Evolutionary conservation across 2,113 vertebrate species (phyloP).

Genomic region (Centropus unirufus): DNA sequence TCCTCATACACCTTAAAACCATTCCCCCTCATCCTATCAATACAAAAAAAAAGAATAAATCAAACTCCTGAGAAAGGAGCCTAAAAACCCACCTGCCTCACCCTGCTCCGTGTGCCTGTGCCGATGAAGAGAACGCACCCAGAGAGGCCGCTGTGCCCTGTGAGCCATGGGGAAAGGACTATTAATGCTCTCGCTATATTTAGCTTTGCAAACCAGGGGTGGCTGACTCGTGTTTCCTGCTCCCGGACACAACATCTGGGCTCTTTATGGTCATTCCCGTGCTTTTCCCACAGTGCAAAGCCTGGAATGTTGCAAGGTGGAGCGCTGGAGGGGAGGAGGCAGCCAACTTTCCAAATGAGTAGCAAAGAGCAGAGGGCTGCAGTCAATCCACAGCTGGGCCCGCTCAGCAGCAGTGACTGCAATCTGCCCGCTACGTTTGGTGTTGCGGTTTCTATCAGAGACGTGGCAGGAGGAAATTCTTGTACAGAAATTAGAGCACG

Average conservation of each 20-base stretch:
- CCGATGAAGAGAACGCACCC: not conserved
- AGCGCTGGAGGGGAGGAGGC: not conserved
- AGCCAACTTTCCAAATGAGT: slow-evolving; percentile 30
- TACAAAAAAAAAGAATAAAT: not conserved
- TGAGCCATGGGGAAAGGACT: not conserved
- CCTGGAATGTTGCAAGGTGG: not conserved
- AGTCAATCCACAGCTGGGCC: not conserved
- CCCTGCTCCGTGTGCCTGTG: accelerated
- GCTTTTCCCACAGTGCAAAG: not conserved
- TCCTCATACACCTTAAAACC: too few relatives aligned
- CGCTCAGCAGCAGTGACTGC: not conserved
- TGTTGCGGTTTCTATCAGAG: slow-evolving; percentile 13
- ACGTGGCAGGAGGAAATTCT: slow-evolving; percentile 38
- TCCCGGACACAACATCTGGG: slow-evolving; percentile 42
- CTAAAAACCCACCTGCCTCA: not conserved
- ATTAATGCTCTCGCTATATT: not conserved
- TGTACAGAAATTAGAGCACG: not conserved
- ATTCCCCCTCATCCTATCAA: too few relatives aligned
- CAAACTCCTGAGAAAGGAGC: not conserved
- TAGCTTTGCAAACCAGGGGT: not conserved
- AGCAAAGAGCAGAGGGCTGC: not conserved
- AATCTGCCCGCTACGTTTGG: slow-evolving; percentile 28
- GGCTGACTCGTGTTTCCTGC: not conserved
- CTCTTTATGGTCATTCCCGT: not conserved
- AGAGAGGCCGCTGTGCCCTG: not conserved